Evolutionary conservation across 2,113 vertebrate genomes (phyloP), one percentile per base, ranked within the genome.

Genomic region (Electrona antarctica): DNA sequence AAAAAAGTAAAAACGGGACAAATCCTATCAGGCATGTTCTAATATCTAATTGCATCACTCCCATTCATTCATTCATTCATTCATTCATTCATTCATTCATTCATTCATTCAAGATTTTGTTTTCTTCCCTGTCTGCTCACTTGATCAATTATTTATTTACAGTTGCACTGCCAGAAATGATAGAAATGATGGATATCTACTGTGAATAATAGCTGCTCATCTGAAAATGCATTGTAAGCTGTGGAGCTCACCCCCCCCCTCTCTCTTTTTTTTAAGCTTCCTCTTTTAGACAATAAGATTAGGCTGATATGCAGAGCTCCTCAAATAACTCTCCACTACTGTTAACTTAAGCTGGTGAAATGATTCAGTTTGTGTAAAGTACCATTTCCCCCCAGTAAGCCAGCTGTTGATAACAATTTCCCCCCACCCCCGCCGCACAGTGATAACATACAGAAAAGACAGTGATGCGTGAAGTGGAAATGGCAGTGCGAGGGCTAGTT

Each of bases 31-130:
- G 83, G 62, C 79, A 83, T 90, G 73, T 84, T 91, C 84, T 86
- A 89, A 91, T 87, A 84, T 91, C 84, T 86, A 89, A 91, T 87
- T 89, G 82, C 62, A 0, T 87, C 71, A 79, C 75, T 57, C 52
- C 61, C 71, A 65, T 75, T 74, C 8, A 73, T 67, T 91, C 64
- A 62, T 60, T 67, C 57, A 68, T 70, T 51, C 28, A 62, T 49
- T 76, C 21, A 21, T 21, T 21, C 21, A 21, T 77, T 56, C 72
- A 49, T 13, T 67, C 46, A 28, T n/a, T n/a, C 21, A 21, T 21
- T 21, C 21, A 21, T 77, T 56, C 72, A 49, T 13, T 67, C 46
- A 28, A n/a, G 56, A 59, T 69, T 45, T 33, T 10, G 6, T 13
- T 66, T 41, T 76, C 9, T 41, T 60, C 64, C 45, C 12, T 21